Evolutionary conservation across 2,113 vertebrate genomes (phyloP), one percentile per base, ranked within the genome.

Genomic region (Scartelaos histophorus): DNA sequence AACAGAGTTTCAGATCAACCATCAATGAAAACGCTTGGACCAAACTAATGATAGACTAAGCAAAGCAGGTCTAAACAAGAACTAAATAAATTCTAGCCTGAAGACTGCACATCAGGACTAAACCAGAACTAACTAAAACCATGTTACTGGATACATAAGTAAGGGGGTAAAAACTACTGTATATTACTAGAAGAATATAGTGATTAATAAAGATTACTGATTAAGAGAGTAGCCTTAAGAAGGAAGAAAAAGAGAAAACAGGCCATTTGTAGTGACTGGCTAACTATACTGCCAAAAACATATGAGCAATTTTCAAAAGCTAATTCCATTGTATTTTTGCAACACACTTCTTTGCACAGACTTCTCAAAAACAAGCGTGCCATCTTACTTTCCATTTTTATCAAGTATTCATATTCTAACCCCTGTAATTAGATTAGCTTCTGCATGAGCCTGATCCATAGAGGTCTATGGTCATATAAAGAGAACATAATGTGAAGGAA

Each of bases 401-500:
- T 47, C 46, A 13, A 47, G 17, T 21, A 21, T n/a, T 19, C n/a
- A 5, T 21, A 54, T 51, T 51, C 1, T 19, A 51, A 51, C 47
- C 5, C 16, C 16, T 51, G 47, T 16, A 19, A 19, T 51, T 51
- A 51, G 3, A 19, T 19, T 51, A 16, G 16, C 47, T 51, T 51
- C 16, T 21, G 3, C 17, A 19, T 19, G 7, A 54, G 9, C 4
- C 19, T 9, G 11, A 24, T 25, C 12, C 21, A 13, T 25, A 21
- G 21, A 13, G 5, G 67, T 82, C 74, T 78, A 71, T 49, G 15
- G 77, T 85, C 71, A 58, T 24, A 25, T 58, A 61, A 61, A 34
- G n/a, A 34, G 25, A 61, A 25, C 2, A 25, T 13, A 24, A 43
- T 43, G 38, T 43, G 4, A 12, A 61, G 17, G 29, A 15, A 9